Percentiles rank a stretch among this genome's conserved stretches.
These are phyloP conservation scores for Nesometra sesokonis DNA, from an alignment of 35 echinoderm and acorn worm species.

Conservation along the genomic window DNA sequence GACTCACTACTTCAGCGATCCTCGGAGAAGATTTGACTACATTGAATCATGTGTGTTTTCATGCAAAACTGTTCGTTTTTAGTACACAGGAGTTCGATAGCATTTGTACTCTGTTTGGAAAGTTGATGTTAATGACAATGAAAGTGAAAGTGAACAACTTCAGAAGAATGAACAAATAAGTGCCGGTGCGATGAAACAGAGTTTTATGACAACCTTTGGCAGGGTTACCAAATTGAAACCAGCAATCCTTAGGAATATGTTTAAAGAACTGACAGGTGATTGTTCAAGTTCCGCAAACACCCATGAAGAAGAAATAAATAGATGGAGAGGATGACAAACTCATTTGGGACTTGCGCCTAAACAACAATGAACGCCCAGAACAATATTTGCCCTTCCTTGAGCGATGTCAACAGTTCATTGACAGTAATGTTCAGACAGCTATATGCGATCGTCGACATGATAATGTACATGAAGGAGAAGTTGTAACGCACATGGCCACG, in stretches of 20 bases:
- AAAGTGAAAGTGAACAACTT: too few species aligned
- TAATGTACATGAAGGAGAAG: neutral
- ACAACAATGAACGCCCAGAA: neutral
- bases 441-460: constrained; percentile 9
- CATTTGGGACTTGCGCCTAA: neutral
- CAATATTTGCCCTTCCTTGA: constrained; percentile 3
- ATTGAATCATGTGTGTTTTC: too few species aligned
- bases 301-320: neutral
- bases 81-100: too few species aligned
- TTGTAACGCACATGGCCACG: neutral
- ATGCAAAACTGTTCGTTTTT: too few species aligned
- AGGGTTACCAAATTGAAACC: neutral
- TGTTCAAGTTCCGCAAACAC: neutral
- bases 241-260: neutral
- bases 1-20: too few species aligned
- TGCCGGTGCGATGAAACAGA: too few species aligned
- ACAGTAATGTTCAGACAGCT: constrained; percentile 9
- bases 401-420: neutral
- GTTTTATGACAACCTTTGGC: too few species aligned
- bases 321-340: neutral
- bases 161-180: too few species aligned
- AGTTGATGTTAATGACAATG: too few species aligned
- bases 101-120: too few species aligned
- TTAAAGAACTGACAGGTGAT: neutral
- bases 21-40: too few species aligned